A percentile compares a stretch with the other conserved stretches of the same genome.
Evolutionary conservation across 2,888 invertebrate species (phyloP).

Genomic region (Sicus ferrugineus): DNA sequence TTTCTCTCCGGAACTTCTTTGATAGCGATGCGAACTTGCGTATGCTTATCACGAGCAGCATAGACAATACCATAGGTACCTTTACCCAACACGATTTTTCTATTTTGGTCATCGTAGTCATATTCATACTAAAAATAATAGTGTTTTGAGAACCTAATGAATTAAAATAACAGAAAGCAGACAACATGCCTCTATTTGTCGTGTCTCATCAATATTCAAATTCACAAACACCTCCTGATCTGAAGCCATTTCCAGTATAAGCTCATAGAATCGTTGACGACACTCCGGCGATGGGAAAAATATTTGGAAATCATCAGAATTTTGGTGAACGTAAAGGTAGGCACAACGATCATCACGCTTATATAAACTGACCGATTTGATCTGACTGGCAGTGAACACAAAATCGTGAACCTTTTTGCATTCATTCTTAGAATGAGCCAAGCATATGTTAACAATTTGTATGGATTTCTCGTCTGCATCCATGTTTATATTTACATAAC

Average conservation of each 20-base stretch:
- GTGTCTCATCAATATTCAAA: slow-evolving; percentile 74
- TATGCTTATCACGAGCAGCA: slow-evolving; percentile 91
- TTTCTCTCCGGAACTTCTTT: slow-evolving; percentile 98
- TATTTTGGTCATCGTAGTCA: slow-evolving; percentile 89
- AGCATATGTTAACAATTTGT: slow-evolving; percentile 86
- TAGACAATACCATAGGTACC: slow-evolving; percentile 97
- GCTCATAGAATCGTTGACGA: slow-evolving; percentile 82
- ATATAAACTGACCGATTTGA: slow-evolving; percentile 77
- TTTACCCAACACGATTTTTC: slow-evolving; percentile 86
- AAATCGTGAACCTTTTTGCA: slow-evolving; percentile 92
- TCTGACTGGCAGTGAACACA: slow-evolving; percentile 83
- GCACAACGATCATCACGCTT: slow-evolving; percentile 95
- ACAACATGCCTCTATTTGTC: slow-evolving; percentile 72
- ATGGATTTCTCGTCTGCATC: slow-evolving; percentile 93
- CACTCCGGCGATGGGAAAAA: slow-evolving; percentile 91
- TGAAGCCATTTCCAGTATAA: slow-evolving; percentile 86
- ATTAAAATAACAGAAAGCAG: not conserved
- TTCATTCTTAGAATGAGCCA: slow-evolving; percentile 77
- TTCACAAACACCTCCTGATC: slow-evolving; percentile 84
- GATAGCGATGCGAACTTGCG: slow-evolving; percentile 93
- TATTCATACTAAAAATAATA: slow-evolving; percentile 80
- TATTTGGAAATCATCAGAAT: slow-evolving; percentile 99
- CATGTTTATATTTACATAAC: slow-evolving; percentile 93
- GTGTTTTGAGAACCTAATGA: not conserved
- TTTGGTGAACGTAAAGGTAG: slow-evolving; percentile 96